Base-by-base conservation (phyloP, 1,140 invertebrate species). In the Steinernema feltiae region DNA sequence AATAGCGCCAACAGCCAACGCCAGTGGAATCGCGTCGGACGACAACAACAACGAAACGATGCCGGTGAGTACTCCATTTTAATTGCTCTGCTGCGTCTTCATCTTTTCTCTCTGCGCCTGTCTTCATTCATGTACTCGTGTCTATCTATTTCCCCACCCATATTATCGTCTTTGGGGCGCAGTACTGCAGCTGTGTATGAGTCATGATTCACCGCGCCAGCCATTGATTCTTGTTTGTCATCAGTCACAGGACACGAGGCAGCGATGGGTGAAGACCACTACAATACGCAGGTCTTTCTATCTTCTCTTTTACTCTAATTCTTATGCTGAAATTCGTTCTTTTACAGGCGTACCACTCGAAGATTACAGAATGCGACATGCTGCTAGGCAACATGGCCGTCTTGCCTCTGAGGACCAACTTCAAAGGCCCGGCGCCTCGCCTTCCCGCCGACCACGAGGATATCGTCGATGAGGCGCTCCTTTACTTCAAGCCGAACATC, bases 401-500 rank as follows among this genome's bases (percentile, higher is more conserved):
- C 27, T 86, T 97, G 72, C 94, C 95, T 21, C 85, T 98, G 27
- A 90, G 91, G 82, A 97, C 94, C 0, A 91, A 91, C 80, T 92
- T 90, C 81, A 90, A 94, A 85, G 95, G 95, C 41, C 95, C 95
- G 71, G 94, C 95, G 1, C 92, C 92, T 48, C 86, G 88, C 24
- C 0, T 74, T 81, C 30, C 69, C 71, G 76, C 89, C 88, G 32
- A 82, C 74, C 91, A 93, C 30, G 89, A 91, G 79, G 97, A 99
- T 88, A 94, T 99, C 79, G 94, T 99, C 80, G 97, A 99, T 89
- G 97, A 99, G 90, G 93, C 95, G 31, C 89, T 99, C 12, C 93
- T 93, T 85, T 99, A 91, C 87, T 99, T 99, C 87, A 98, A 97
- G 89, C 95, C 97, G 0, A 99, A 99, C 89, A 95, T 99, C 3